phyloP scores from a whole-genome alignment of 2,888 invertebrate species.

The Drosophila lutescens region DNA sequence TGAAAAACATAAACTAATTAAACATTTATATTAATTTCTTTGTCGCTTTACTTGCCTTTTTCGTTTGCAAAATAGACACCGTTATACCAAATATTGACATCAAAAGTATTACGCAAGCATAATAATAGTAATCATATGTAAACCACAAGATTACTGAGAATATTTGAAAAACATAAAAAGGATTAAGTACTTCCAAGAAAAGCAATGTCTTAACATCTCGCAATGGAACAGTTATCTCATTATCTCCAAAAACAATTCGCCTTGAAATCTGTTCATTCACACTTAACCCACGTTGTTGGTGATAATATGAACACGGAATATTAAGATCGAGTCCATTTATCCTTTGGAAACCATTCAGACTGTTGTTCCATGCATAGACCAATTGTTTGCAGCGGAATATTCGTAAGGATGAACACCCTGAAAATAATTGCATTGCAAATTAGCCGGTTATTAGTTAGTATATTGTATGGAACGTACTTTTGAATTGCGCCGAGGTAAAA shows the following conservation, averaged over 20 bases:
- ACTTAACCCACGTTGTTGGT: slow-evolving; percentile 81
- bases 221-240: slow-evolving; percentile 93
- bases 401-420: slow-evolving; percentile 87
- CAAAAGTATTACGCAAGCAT: slow-evolving; percentile 92
- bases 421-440: neutral
- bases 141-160: slow-evolving; percentile 96
- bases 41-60: slow-evolving; percentile 86
- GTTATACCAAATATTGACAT: slow-evolving; percentile 94
- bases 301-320: slow-evolving; percentile 81
- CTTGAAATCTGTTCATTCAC: slow-evolving; percentile 84
- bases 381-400: slow-evolving; percentile 93
- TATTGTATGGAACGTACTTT: slow-evolving; percentile 72
- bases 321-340: slow-evolving; percentile 89
- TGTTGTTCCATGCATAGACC: slow-evolving; percentile 91
- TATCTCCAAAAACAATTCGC: slow-evolving; percentile 91
- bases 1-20: slow-evolving; percentile 74
- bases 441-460: neutral
- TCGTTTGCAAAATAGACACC: slow-evolving; percentile 93
- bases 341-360: slow-evolving; percentile 88
- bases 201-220: slow-evolving; percentile 89
- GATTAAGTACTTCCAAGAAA: slow-evolving; percentile 93
- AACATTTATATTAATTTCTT: neutral
- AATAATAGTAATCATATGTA: slow-evolving; percentile 94
- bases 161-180: slow-evolving; percentile 98
- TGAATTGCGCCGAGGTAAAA: slow-evolving; percentile 82